Evolutionary conservation across 2,113 vertebrate species (phyloP).

Genomic region (Ammospiza nelsoni): DNA sequence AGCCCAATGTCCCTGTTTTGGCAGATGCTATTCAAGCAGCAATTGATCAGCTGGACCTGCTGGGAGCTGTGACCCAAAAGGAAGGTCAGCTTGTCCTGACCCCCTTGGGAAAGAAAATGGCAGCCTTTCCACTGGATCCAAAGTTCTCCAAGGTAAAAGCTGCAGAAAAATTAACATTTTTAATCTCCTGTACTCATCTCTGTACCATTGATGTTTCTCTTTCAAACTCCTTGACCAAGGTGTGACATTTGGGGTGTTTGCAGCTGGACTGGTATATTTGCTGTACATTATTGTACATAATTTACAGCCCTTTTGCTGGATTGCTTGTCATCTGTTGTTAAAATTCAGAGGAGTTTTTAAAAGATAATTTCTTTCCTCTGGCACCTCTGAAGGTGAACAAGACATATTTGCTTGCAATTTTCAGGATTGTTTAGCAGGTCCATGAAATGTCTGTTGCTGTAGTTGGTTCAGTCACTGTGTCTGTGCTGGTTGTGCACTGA

Average conservation of each 20-base stretch:
- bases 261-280: background rate
- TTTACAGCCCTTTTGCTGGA: background rate
- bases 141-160: slow-evolving; percentile 90
- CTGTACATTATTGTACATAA: background rate
- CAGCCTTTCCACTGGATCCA: slow-evolving; percentile 93
- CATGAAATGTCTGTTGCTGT: background rate
- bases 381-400: background rate
- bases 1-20: background rate
- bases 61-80: slow-evolving; percentile 88
- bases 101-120: slow-evolving; percentile 92
- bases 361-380: background rate
- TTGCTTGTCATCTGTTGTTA: background rate
- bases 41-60: slow-evolving; percentile 86
- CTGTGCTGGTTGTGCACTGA: background rate
- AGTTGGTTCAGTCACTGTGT: background rate
- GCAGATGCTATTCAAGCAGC: slow-evolving; percentile 89
- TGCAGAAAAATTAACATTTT: background rate
- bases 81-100: slow-evolving; percentile 85
- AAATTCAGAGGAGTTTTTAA: background rate
- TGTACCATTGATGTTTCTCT: background rate
- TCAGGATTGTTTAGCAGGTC: background rate
- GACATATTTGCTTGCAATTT: background rate
- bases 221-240: background rate
- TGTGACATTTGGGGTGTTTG: background rate
- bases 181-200: accelerated